Conservation (phyloP, 2,797 vertebrate species). For the Amphiprion clarkii region DNA sequence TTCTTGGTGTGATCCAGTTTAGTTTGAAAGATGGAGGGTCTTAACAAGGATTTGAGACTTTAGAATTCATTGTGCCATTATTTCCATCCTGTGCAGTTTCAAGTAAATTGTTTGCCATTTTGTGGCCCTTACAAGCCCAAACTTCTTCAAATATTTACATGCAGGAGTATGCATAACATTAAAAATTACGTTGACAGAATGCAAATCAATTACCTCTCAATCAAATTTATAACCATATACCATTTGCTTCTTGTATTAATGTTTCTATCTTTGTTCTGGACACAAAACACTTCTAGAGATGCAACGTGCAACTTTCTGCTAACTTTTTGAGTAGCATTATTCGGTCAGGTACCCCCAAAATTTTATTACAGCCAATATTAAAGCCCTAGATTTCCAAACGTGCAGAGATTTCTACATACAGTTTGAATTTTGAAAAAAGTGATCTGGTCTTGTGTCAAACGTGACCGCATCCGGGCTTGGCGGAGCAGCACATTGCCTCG, state of each 20-base stretch:
- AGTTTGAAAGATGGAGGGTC: constrained; percentile 87
- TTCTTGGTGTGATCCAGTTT: constrained; percentile 88
- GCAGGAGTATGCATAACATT: constrained; percentile 21
- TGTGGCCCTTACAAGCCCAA: constrained; percentile 43
- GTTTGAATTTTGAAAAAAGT: constrained; percentile 9
- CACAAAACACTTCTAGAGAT: background rate
- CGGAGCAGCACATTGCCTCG: constrained; percentile 33
- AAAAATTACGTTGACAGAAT: constrained; percentile 3
- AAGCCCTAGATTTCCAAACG: background rate
- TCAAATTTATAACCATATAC: background rate
- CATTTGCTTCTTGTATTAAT: constrained; percentile 2
- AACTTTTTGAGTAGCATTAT: background rate
- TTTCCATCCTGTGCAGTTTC: constrained; percentile 76
- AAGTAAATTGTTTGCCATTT: constrained; percentile 74
- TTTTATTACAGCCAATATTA: no score
- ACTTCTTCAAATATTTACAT: constrained; percentile 31
- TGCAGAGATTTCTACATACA: background rate
- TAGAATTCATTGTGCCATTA: constrained; percentile 84
- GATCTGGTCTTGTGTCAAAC: constrained; percentile 13
- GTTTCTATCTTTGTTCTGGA: constrained; percentile 16
- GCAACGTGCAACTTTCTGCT: background rate
- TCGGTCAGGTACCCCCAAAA: background rate
- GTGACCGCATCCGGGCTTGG: constrained; percentile 46
- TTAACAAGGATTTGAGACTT: constrained; percentile 88
- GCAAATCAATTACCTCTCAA: background rate